These are phyloP conservation scores for Leucosticte australis DNA, from an alignment of 2,113 vertebrate genomes.

Conservation along the genomic window DNA sequence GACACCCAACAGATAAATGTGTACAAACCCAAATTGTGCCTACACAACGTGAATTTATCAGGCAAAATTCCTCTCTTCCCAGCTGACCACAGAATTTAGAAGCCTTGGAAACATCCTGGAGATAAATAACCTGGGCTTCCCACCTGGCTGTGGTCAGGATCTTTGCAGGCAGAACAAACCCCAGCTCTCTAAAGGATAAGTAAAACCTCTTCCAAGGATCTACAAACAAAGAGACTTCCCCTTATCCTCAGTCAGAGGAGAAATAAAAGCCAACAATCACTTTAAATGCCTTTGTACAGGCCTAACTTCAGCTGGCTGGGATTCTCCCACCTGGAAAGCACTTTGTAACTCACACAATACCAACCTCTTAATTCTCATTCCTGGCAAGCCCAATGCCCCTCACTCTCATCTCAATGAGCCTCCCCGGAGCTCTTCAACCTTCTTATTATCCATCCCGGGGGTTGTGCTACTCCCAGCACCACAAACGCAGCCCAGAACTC, in stretches of 20 bases:
- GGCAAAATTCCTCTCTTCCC: neutral
- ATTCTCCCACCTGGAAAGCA: neutral
- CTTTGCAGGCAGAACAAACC: neutral
- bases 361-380: slow-evolving; percentile 23
- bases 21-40: neutral
- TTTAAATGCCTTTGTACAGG: neutral
- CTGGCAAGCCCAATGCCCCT: neutral
- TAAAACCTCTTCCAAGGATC: neutral
- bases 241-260: neutral
- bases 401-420: neutral
- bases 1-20: neutral
- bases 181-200: neutral
- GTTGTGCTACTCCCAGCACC: neutral
- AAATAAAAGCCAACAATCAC: neutral
- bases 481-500: neutral
- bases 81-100: no score
- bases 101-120: neutral
- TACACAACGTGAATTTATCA: neutral
- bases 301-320: neutral
- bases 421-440: neutral
- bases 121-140: neutral
- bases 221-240: neutral
- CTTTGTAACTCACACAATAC: neutral
- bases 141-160: no score
- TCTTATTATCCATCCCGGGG: neutral